A percentile compares a stretch with the other conserved stretches of the same genome.
Conservation (phyloP, 2,797 vertebrate species). For the Triplophysa yarkandensis region DNA sequence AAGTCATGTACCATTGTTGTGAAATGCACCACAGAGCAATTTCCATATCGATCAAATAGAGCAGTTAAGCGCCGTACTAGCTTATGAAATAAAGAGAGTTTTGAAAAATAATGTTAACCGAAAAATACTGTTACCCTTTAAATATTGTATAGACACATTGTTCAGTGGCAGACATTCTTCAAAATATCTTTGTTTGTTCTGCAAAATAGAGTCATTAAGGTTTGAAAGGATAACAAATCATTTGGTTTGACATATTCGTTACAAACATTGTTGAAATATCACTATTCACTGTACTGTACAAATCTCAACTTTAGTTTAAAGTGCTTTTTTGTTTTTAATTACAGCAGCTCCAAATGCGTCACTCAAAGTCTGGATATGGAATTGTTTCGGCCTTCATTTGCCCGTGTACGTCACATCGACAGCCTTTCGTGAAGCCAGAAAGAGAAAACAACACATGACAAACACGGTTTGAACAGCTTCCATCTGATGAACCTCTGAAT, state of each 20-base stretch:
- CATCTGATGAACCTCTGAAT: constrained; percentile 7
- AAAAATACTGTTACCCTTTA: neutral
- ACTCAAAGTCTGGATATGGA: neutral
- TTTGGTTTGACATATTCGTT: neutral
- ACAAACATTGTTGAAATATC: neutral
- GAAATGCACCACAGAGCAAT: neutral
- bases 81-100: neutral
- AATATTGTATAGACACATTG: too few species aligned
- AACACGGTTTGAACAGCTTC: neutral
- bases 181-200: too few species aligned
- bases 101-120: neutral
- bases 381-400: constrained; percentile 6
- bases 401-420: constrained; percentile 6
- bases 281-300: neutral
- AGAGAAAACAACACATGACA: neutral
- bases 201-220: too few species aligned
- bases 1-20: neutral
- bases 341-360: neutral
- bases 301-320: neutral
- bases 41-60: neutral
- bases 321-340: neutral
- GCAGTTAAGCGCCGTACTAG: neutral
- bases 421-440: constrained; percentile 13
- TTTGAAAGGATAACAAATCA: too few species aligned
- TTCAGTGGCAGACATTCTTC: too few species aligned